These are phyloP conservation scores for Trematomus loennbergii DNA, from an alignment of 2,113 vertebrate genomes.

Conservation along the genomic window DNA sequence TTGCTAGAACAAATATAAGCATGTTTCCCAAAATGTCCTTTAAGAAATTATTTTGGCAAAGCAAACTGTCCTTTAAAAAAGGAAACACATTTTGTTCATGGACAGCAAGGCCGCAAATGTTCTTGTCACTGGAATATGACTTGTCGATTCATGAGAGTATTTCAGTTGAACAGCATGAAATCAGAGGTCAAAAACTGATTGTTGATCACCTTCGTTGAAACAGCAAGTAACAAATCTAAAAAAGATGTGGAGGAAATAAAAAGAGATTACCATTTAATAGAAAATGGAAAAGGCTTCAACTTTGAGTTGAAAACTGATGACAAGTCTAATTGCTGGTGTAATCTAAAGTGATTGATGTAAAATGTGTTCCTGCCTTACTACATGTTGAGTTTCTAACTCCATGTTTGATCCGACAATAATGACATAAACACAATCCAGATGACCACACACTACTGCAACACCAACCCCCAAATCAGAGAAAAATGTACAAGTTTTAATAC, in stretches of 20 bases:
- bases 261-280: constrained; percentile 35
- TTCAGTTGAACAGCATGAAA: constrained; percentile 24
- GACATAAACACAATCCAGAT: constrained; percentile 46
- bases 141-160: neutral
- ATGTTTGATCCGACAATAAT: constrained; percentile 31
- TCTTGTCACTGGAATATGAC: neutral
- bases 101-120: neutral
- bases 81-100: neutral
- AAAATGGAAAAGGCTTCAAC: constrained; percentile 40
- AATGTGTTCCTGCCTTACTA: constrained; percentile 19
- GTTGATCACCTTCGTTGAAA: constrained; percentile 14
- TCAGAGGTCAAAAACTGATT: constrained; percentile 34
- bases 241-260: constrained; percentile 15
- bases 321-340: constrained; percentile 41
- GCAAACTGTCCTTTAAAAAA: constrained; percentile 1
- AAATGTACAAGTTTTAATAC: neutral
- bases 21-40: neutral
- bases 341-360: constrained; percentile 43
- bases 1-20: neutral
- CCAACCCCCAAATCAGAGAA: constrained; percentile 11
- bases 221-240: constrained; percentile 8
- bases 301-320: constrained; percentile 40
- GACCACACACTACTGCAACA: constrained; percentile 17
- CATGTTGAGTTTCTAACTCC: constrained; percentile 38
- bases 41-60: constrained; percentile 17